A percentile compares a stretch with the other conserved stretches of the same genome.
Conservation (phyloP, 1,140 invertebrate genomes). For the Cotesia chilonis region DNA sequence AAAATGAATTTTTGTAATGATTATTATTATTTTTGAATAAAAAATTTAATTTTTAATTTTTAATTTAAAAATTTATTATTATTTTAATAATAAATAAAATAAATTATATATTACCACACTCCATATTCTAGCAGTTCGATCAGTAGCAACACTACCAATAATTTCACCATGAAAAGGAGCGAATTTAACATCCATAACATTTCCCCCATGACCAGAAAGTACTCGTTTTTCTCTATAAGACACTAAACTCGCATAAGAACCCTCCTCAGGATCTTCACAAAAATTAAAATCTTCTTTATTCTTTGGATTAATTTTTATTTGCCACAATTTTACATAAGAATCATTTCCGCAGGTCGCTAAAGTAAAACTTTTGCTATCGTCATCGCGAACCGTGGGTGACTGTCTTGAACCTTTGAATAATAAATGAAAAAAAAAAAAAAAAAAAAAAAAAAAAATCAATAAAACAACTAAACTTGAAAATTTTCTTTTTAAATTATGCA, state of each 20-base stretch:
- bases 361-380: constrained; percentile 63
- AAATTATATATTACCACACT: constrained; percentile 66
- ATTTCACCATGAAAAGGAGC: constrained; percentile 66
- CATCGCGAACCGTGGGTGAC: constrained; percentile 36
- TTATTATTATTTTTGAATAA: no score
- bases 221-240: constrained; percentile 46
- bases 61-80: no score
- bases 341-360: constrained; percentile 79
- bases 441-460: neutral
- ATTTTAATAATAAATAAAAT: neutral
- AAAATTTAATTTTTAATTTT: no score
- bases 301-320: constrained; percentile 60
- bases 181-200: constrained; percentile 71
- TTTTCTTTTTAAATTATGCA: neutral
- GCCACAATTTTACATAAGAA: constrained; percentile 77
- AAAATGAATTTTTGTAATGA: no score
- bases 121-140: constrained; percentile 73
- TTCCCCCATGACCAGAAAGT: constrained; percentile 68
- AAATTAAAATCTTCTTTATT: constrained; percentile 23
- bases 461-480: neutral
- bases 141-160: constrained; percentile 71
- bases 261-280: neutral
- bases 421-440: neutral
- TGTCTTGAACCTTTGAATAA: constrained; percentile 44
- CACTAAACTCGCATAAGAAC: neutral